phyloP scores from a whole-genome alignment of 2,797 vertebrate genomes.

The Tenualosa ilisha region DNA sequence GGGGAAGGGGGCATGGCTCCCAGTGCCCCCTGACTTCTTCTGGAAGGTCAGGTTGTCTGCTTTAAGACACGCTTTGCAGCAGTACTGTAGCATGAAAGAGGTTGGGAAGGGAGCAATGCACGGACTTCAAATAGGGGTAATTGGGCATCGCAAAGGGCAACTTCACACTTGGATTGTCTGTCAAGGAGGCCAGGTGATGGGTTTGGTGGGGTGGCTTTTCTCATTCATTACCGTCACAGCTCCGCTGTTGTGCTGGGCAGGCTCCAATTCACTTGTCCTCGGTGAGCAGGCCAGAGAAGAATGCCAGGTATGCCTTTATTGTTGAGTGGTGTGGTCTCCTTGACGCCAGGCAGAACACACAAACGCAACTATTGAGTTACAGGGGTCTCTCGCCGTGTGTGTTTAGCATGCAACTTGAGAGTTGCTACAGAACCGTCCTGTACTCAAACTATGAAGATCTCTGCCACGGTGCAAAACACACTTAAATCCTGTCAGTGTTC shows the following conservation, averaged over 20 bases:
- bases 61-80: conserved; percentile 61
- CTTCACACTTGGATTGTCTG: conserved; percentile 80
- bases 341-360: conserved; percentile 85
- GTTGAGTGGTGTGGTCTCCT: conserved; percentile 77
- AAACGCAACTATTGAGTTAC: conserved; percentile 88
- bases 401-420: conserved; percentile 86
- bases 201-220: conserved; percentile 48
- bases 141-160: conserved; percentile 72
- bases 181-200: conserved; percentile 61
- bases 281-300: conserved; percentile 81
- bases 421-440: conserved; percentile 78
- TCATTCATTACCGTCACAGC: conserved; percentile 72
- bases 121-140: conserved; percentile 71
- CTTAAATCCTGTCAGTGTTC: conserved; percentile 26
- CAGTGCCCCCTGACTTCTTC: conserved; percentile 32
- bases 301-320: conserved; percentile 86
- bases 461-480: conserved; percentile 66
- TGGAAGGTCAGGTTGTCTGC: conserved; percentile 57
- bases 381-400: conserved; percentile 82
- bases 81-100: conserved; percentile 57
- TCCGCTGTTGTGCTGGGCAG: conserved; percentile 80
- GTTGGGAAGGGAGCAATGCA: conserved; percentile 58
- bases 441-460: conserved; percentile 74
- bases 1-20: not conserved
- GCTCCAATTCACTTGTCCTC: conserved; percentile 77